Percentiles rank a stretch among this genome's conserved stretches.
phyloP scores from a whole-genome alignment of 2,113 vertebrate species.

The Cyrtonyx montezumae region DNA sequence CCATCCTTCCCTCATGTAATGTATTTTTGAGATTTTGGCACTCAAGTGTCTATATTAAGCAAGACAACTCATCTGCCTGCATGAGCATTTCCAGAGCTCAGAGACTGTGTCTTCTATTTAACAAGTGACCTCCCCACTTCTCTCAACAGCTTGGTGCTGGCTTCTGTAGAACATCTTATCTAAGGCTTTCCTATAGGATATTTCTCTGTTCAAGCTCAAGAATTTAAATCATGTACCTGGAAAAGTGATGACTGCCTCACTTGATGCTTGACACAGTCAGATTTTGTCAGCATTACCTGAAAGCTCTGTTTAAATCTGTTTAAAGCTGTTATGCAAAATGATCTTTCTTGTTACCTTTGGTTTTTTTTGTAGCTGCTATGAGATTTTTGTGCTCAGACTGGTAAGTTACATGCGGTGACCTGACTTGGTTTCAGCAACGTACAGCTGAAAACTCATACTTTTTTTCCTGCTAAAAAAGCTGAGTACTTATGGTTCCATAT shows the following conservation, averaged over 20 bases:
- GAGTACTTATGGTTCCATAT: background rate
- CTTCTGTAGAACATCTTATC: background rate
- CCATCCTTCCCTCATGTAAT: background rate
- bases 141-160: accelerated
- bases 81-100: background rate
- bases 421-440: background rate
- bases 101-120: background rate
- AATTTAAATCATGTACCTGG: background rate
- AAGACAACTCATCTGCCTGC: background rate
- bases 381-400: background rate
- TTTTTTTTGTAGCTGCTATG: background rate
- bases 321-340: background rate
- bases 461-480: background rate
- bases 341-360: background rate
- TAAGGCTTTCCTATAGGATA: too few relatives aligned
- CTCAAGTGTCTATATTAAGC: accelerated
- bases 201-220: background rate
- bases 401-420: background rate
- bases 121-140: background rate
- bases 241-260: too few relatives aligned
- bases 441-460: background rate
- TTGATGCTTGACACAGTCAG: background rate
- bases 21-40: background rate
- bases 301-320: background rate
- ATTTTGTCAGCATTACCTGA: background rate